phyloP scores from a whole-genome alignment of 30 jellyfish, hydroid and myxozoan species.

The Aurelia coerulea region DNA sequence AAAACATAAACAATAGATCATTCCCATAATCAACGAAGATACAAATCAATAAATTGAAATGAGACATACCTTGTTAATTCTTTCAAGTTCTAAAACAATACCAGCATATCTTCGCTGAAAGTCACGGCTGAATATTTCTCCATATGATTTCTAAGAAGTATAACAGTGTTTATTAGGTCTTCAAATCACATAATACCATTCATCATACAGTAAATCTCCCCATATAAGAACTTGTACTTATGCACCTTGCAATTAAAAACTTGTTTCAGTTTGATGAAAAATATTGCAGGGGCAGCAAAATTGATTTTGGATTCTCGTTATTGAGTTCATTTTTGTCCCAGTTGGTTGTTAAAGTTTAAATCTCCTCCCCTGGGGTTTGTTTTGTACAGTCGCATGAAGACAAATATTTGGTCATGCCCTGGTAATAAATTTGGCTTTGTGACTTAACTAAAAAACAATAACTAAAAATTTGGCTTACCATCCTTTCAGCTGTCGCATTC shows the following conservation, averaged over 20 bases:
- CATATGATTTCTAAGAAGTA: constrained; percentile 57
- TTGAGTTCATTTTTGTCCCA: no score
- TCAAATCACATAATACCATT: background rate
- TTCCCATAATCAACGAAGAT: no score
- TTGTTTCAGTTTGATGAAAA: no score
- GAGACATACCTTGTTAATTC: constrained; percentile 66
- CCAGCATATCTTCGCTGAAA: constrained; percentile 84
- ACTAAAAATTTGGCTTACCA: constrained; percentile 32
- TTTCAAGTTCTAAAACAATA: constrained; percentile 81
- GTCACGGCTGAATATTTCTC: constrained; percentile 65
- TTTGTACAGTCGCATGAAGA: no score
- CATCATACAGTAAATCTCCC: background rate
- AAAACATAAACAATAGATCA: no score
- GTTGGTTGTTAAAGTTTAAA: no score
- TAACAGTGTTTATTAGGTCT: background rate
- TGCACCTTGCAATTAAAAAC: no score
- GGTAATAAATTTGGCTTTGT: background rate
- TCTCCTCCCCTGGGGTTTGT: no score
- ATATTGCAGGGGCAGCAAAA: no score
- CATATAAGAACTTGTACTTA: no score
- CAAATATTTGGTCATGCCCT: background rate
- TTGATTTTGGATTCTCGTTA: no score
- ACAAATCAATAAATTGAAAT: background rate
- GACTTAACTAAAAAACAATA: background rate
- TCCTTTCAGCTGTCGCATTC: constrained; percentile 80